Evolutionary conservation across 1,140 invertebrate species (phyloP).

Genomic region (Lerema accius): DNA sequence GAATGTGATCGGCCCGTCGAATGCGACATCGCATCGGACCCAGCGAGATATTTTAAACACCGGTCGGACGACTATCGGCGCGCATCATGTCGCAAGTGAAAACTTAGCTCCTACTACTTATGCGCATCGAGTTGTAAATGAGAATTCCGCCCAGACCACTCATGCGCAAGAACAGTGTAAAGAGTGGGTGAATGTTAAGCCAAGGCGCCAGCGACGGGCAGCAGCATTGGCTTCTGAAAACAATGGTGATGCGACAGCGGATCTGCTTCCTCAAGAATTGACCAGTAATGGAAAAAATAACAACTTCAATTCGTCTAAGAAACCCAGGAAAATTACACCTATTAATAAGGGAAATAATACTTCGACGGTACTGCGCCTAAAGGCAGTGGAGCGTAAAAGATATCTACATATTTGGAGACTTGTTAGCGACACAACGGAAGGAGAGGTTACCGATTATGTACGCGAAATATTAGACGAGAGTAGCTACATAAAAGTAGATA

Average conservation of each 20-base stretch:
- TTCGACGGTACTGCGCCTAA: neutral
- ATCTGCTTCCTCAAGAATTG: neutral
- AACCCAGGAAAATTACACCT: neutral
- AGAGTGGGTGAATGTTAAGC: neutral
- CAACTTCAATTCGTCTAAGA: neutral
- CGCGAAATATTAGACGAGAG: neutral
- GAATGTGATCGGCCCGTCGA: too few species aligned
- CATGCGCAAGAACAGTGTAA: neutral
- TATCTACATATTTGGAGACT: neutral
- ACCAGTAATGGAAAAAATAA: neutral
- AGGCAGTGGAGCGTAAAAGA: neutral
- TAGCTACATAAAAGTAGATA: neutral
- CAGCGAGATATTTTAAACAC: too few species aligned
- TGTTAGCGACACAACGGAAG: neutral
- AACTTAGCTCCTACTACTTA: neutral
- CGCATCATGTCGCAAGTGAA: neutral
- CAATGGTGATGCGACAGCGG: too few species aligned
- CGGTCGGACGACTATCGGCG: neutral
- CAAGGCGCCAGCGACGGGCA: neutral
- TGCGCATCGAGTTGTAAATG: too few species aligned
- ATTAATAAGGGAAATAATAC: neutral
- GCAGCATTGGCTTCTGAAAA: too few species aligned
- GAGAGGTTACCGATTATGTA: neutral
- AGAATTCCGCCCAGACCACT: neutral
- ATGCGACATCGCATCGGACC: too few species aligned